A percentile compares a stretch with the other conserved stretches of the same genome.
Conservation (phyloP, 2,113 vertebrate genomes). For the Trochalopteron elliotii region DNA sequence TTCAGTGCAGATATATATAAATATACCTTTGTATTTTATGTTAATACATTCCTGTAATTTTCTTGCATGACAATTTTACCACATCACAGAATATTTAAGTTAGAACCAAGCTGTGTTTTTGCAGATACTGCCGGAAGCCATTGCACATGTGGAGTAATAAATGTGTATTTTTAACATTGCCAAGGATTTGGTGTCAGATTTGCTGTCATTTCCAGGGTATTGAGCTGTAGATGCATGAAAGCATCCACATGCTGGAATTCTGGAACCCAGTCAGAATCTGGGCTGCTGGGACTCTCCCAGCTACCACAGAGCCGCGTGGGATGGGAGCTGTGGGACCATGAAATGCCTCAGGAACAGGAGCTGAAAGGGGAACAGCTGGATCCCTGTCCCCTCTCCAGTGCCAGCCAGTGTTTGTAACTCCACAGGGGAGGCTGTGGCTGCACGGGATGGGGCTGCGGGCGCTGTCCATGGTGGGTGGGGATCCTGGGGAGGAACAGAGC, state of each 20-base stretch:
- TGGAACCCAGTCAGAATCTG: fast-evolving
- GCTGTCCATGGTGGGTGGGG: fast-evolving
- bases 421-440: fast-evolving
- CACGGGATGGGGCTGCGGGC: fast-evolving
- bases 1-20: slow-evolving; percentile 8
- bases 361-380: neutral
- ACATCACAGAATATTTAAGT: neutral
- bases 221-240: neutral
- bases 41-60: slow-evolving; percentile 31
- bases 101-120: neutral
- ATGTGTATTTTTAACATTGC: slow-evolving; percentile 49
- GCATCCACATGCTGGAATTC: neutral
- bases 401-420: fast-evolving
- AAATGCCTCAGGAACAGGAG: fast-evolving
- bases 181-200: neutral
- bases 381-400: fast-evolving
- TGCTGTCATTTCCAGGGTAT: neutral
- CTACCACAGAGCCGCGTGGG: neutral
- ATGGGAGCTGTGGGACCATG: fast-evolving
- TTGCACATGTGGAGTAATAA: slow-evolving; percentile 48
- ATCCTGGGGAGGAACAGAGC: fast-evolving
- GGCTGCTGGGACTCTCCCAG: neutral
- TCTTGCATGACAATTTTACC: slow-evolving; percentile 38
- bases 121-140: neutral
- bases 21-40: slow-evolving; percentile 27